Evolutionary conservation across 2,797 vertebrate species (phyloP), one percentile per base, ranked within the genome.

Genomic region (Fistularia tabacaria): DNA sequence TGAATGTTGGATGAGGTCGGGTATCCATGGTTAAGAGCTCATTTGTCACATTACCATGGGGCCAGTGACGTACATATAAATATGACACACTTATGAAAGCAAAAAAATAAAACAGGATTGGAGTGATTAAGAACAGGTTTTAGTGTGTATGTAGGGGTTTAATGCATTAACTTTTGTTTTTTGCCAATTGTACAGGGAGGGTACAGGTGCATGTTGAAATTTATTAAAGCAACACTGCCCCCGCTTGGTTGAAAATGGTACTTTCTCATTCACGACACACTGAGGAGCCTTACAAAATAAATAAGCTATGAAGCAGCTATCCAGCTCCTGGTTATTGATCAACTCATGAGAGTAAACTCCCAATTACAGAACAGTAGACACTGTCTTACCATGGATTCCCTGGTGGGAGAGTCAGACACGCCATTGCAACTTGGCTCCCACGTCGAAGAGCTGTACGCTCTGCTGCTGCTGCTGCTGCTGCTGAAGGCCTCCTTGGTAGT

Each of bases 311-410:
- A 44, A 41, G 51, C 52, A 63, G 41, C 38, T 47, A 47, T 36
- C 38, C 38, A 54, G 55, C 38, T 14, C 10, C 37, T 41, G 36
- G 13, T 38, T 52, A 68, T 59, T 13, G 56, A 64, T 62, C 51
- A 10, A 42, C 10, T 51, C 43, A 38, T 38, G 59, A 42, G 39
- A 49, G 46, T n/a, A 38, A 10, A 38, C 14, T 15, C 49, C 52
- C 9, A 58, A 39, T 55, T 25, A 69, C 49, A 62, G 45, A 57
- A 50, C 3, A 49, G 14, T 45, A 42, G 49, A 53, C 3, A 8
- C 13, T 54, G 3, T 76, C 93, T 70, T 91, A 98, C 94, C 92
- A 10, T 72, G 59, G 80, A 68, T 36, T 93, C 91, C 77, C 74
- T 81, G 65, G 67, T 10, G 1, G 91, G 81, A 38, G 83, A 72